These are phyloP conservation scores for Rostratula benghalensis DNA, from an alignment of 2,113 vertebrate species.

Conservation along the genomic window DNA sequence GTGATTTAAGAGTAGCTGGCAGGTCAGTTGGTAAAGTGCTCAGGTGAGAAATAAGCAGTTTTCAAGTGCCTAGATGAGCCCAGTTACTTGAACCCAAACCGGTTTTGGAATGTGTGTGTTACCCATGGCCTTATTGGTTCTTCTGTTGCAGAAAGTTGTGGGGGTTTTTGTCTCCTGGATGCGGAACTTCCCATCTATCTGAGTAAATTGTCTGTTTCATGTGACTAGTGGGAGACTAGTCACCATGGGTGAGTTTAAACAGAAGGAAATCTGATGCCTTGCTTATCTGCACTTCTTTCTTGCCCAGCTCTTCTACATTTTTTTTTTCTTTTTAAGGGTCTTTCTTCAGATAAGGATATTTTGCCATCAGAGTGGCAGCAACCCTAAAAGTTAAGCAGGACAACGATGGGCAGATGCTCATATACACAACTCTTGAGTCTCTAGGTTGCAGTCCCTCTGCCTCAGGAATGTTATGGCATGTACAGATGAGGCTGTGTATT, in stretches of 20 bases:
- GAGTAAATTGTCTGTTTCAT: not conserved
- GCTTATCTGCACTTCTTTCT: not conserved
- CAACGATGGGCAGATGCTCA: not conserved
- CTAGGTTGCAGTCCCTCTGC: not conserved
- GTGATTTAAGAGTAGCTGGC: not conserved
- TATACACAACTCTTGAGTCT: not conserved
- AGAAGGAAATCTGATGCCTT: not conserved
- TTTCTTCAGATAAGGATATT: not conserved
- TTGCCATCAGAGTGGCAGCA: not conserved
- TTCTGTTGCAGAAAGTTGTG: not conserved
- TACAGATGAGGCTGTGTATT: not conserved
- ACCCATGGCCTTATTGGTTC: not conserved
- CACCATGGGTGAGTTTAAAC: not conserved
- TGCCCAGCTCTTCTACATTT: not conserved
- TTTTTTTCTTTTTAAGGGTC: not conserved
- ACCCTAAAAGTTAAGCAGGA: not conserved
- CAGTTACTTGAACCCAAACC: not conserved
- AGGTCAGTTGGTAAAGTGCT: not conserved
- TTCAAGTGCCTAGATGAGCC: not conserved
- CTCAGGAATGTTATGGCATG: accelerated
- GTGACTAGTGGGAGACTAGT: not conserved
- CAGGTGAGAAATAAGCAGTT: not conserved
- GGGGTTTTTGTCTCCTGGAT: not conserved
- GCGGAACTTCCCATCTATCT: not conserved
- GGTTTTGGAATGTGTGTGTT: not conserved